Percentiles rank a stretch among this genome's conserved stretches.
These are phyloP conservation scores for Agrotis segetum DNA, from an alignment of 2,888 invertebrate genomes.

Conservation along the genomic window DNA sequence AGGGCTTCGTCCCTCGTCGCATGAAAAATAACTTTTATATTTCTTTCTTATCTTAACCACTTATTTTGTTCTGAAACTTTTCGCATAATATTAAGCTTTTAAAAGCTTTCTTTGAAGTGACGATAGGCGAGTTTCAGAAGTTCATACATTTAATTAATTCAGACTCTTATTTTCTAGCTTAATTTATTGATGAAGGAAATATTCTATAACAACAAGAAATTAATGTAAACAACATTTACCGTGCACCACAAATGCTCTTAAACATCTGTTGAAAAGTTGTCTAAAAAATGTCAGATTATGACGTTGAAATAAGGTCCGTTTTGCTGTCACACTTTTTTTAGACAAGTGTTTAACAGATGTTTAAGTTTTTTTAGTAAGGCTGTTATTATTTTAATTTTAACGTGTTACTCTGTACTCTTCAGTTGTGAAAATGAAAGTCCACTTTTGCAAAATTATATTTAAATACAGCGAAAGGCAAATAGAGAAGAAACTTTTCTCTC, in stretches of 20 bases:
- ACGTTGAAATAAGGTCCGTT: too few species aligned
- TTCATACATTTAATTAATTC: constrained; percentile 24
- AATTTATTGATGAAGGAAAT: neutral
- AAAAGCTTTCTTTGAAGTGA: constrained; percentile 70
- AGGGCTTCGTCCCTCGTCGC: constrained; percentile 17
- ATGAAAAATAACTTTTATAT: constrained; percentile 42
- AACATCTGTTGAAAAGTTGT: too few species aligned
- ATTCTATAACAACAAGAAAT: neutral
- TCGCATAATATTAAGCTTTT: constrained; percentile 73
- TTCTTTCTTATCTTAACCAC: constrained; percentile 42
- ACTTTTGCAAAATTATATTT: neutral
- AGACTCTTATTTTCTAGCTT: constrained; percentile 14
- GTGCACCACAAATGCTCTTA: too few species aligned
- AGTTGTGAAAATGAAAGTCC: neutral
- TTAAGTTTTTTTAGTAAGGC: too few species aligned
- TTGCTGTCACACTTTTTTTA: too few species aligned
- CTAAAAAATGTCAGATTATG: too few species aligned
- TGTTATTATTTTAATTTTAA: too few species aligned
- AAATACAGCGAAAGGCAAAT: neutral
- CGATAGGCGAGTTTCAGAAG: constrained; percentile 70
- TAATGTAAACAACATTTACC: too few species aligned
- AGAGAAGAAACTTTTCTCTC: constrained; percentile 4
- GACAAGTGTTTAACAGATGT: too few species aligned
- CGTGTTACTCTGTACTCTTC: too few species aligned
- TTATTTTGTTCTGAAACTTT: constrained; percentile 69